Percentiles rank a stretch among this genome's conserved stretches.
These are phyloP conservation scores for Drosophila neonasuta DNA, from an alignment of 2,888 invertebrate genomes.

Conservation along the genomic window DNA sequence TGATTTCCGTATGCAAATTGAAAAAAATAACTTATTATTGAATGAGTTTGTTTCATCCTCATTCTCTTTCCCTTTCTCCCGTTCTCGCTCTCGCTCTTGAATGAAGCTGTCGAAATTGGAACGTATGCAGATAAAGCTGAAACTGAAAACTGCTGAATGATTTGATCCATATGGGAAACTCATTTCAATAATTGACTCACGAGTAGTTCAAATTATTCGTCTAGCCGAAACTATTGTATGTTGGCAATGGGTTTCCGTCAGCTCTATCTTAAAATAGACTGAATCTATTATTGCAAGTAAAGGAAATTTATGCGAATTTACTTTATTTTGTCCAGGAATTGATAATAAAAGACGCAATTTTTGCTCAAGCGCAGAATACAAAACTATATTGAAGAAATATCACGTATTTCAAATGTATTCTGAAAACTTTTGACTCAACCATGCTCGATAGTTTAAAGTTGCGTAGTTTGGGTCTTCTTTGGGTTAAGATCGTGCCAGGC, in stretches of 20 bases:
- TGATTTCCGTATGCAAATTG: slow-evolving; percentile 79
- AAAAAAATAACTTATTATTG: slow-evolving; percentile 31
- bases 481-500: slow-evolving; percentile 67
- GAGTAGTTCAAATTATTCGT: slow-evolving; percentile 12
- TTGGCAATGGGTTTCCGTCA: not conserved
- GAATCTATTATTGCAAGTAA: not conserved
- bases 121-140: not conserved
- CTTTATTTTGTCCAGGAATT: not conserved
- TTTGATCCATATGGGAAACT: slow-evolving; percentile 1
- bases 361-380: not conserved
- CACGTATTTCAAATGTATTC: not conserved
- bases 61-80: not conserved
- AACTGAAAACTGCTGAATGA: slow-evolving; percentile 5
- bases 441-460: not conserved
- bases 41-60: slow-evolving; percentile 23
- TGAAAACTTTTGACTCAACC: not conserved
- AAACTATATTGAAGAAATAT: not conserved
- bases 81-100: not conserved
- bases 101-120: slow-evolving; percentile 5
- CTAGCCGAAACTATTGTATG: slow-evolving; percentile 15
- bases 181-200: slow-evolving; percentile 5
- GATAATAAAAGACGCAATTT: not conserved
- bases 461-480: slow-evolving; percentile 1
- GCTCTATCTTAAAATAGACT: slow-evolving; percentile 11
- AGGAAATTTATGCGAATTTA: not conserved